Base-by-base conservation (phyloP, 2,797 vertebrate genomes). In the Hoplostethus mediterraneus region DNA sequence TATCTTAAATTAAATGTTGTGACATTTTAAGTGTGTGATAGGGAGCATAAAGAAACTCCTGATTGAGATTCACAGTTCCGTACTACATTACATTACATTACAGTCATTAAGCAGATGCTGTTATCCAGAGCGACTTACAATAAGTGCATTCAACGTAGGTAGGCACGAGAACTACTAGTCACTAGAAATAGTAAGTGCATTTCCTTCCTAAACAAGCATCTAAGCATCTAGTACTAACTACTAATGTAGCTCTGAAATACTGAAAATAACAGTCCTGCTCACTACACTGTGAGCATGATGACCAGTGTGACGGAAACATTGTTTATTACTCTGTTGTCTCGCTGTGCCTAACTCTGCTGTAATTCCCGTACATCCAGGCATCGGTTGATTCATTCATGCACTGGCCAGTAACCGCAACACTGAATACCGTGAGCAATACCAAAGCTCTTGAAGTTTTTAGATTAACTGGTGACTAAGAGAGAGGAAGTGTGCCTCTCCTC, bases 381-480 rank as follows among this genome's bases (percentile, higher is more conserved):
- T 48, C 45, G 52, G 25, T 64, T 76, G 66, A 67, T 74, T 67
- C 69, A 79, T 55, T 66, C 78, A 63, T 76, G 25, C 30, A n/a
- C 63, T 38, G 33, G 52, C 55, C 77, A 79, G 59, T 85, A 69
- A 82, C 45, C 1, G 63, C 55, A 80, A 82, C 48, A 64, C 72
- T 59, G 67, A 1, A 25, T 28, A 28, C 28, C 57, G 67, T 2
- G 17, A 83, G 73, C 63, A 4, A 47, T 48, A 49, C 76, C 66
- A 65, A 42, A 62, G 61, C 62, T 14, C 63, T 49, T 66, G 28
- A 69, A 73, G 71, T 77, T 87, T 28, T 79, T 55, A 58, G 49
- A 85, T 83, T 62, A 81, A 71, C 67, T 55, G 49, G 73, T 88
- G 74, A 77, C 75, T 81, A 59, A 82, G 63, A 83, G 58, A 67